Percentiles rank a stretch among this genome's conserved stretches.
Evolutionary conservation across 2,888 invertebrate species (phyloP).

Genomic region (Acanthosoma haemorrhoidale): DNA sequence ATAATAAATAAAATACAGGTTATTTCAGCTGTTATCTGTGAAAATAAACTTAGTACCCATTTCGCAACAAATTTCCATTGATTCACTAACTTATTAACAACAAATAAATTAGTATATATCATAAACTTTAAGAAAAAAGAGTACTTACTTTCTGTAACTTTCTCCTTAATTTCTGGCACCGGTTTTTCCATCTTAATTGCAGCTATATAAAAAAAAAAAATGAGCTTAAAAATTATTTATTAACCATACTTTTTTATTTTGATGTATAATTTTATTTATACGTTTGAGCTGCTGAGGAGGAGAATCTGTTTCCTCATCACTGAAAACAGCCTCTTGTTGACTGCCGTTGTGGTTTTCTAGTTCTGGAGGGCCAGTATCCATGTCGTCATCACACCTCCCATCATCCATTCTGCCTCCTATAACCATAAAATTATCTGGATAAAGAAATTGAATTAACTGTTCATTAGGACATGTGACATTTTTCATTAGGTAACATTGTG

Average conservation of each 20-base stretch:
- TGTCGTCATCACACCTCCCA: slow-evolving; percentile 36
- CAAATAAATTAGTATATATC: too few species aligned
- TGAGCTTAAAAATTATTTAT: neutral
- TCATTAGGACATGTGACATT: neutral
- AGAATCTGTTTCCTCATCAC: slow-evolving; percentile 67
- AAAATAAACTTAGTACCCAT: too few species aligned
- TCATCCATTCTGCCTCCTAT: slow-evolving; percentile 39
- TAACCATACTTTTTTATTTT: neutral
- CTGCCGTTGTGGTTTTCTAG: slow-evolving; percentile 47
- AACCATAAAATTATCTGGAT: too few species aligned
- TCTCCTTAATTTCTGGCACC: slow-evolving; percentile 42
- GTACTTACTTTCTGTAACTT: neutral
- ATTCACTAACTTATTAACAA: too few species aligned
- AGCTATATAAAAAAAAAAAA: slow-evolving; percentile 42
- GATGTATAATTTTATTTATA: too few species aligned
- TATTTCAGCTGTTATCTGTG: too few species aligned
- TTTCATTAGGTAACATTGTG: neutral
- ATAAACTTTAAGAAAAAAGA: neutral
- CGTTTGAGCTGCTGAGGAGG: slow-evolving; percentile 27
- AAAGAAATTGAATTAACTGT: too few species aligned
- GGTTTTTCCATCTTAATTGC: slow-evolving; percentile 46
- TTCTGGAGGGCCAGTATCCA: slow-evolving; percentile 36
- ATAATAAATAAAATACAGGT: too few species aligned
- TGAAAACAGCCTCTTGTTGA: slow-evolving; percentile 69
- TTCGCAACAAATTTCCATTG: too few species aligned